Conservation (phyloP, 2,888 invertebrate species). For the Omphaloscelis lunosa region DNA sequence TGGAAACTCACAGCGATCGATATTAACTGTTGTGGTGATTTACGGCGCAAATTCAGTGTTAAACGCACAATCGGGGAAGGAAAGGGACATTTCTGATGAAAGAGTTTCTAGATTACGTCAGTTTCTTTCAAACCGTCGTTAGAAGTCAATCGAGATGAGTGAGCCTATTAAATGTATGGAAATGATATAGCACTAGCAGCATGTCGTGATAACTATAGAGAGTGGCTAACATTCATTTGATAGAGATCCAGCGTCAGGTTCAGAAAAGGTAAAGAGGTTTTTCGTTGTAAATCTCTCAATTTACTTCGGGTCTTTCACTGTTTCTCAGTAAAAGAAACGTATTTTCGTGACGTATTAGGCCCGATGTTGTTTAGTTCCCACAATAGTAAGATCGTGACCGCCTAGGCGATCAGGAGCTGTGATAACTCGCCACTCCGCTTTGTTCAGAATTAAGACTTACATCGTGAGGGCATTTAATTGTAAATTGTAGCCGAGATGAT, state of each 20-base stretch:
- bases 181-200: not conserved
- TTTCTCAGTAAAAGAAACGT: constrained; percentile 55
- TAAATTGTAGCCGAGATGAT: constrained; percentile 80
- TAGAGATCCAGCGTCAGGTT: not conserved
- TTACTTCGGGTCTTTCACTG: constrained; percentile 36
- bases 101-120: constrained; percentile 14
- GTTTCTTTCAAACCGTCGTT: not conserved
- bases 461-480: constrained; percentile 83
- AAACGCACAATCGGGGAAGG: constrained; percentile 32
- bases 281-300: constrained; percentile 27
- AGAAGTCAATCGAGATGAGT: not conserved
- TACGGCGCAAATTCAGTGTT: constrained; percentile 62
- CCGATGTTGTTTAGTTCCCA: constrained; percentile 80
- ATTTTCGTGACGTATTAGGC: constrained; percentile 71
- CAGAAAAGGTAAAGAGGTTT: constrained; percentile 9
- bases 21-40: constrained; percentile 72
- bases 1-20: constrained; percentile 78
- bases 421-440: constrained; percentile 81
- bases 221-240: constrained; percentile 6
- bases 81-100: constrained; percentile 11
- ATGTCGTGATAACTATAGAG: not conserved
- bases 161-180: not conserved
- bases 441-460: constrained; percentile 73
- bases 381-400: constrained; percentile 86
- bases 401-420: constrained; percentile 79